Evolutionary conservation across 1,140 invertebrate genomes (phyloP), one percentile per base, ranked within the genome.

Genomic region (Rhizoglyphus robini): DNA sequence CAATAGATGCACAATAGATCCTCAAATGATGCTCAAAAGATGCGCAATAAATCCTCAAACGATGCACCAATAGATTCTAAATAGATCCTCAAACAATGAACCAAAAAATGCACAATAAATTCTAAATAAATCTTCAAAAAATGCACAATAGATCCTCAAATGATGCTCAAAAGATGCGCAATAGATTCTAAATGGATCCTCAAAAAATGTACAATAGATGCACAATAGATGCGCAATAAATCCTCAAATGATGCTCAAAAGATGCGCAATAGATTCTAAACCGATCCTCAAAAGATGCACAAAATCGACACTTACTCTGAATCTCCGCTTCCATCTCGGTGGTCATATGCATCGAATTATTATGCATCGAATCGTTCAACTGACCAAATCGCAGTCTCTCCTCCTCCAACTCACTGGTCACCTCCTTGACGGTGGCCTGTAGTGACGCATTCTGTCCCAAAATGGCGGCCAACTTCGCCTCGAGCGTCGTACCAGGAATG

Each of bases 371-470:
- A 25, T 68, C 64, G 46, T 69, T 66, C 15, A 71, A 29, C 51
- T 66, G 59, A 25, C 49, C 34, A 30, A 49, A 49, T 64, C 68
- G 67, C 31, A 68, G 58, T 34, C 68, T 65, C 57, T 71, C 70
- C 46, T 71, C 70, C 60, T 71, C 70, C 15, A 71, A 32, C 20
- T 71, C 70, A 54, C 54, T 62, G 31, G 59, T 66, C 29, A 71
- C 41, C 36, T 36, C 36, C 32, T 59, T 38, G 13, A 67, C 49
- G 29, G 67, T 54, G 25, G 32, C 20, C 18, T n/a, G 38, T n/a
- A 68, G 32, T 46, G n/a, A 15, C 18, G 20, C 38, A 34, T 41
- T 41, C 31, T 68, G 48, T 34, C 15, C 20, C 20, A 51, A 27
- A 18, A 65, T 20, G 23, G 15, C 48, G 25, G 27, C 57, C 18